Conservation (phyloP, 2,113 vertebrate genomes). For the Paramormyrops kingsleyae region DNA sequence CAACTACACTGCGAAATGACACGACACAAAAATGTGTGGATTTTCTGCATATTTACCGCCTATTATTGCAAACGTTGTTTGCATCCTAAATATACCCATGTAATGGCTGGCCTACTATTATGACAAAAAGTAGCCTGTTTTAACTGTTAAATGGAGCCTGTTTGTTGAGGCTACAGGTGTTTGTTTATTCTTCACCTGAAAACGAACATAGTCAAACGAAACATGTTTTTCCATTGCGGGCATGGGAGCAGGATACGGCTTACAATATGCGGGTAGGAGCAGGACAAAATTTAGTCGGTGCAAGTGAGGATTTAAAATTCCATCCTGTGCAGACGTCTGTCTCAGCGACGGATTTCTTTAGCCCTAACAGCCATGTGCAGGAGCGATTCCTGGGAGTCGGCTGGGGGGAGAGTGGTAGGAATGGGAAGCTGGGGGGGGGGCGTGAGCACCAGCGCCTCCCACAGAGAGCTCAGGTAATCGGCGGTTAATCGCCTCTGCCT, state of each 20-base stretch:
- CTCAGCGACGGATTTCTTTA: not conserved
- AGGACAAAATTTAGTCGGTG: not conserved
- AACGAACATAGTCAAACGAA: not conserved
- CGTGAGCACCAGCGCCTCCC: not conserved
- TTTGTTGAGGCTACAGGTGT: not conserved
- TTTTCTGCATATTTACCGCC: not conserved
- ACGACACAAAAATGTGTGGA: not conserved
- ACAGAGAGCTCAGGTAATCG: not conserved
- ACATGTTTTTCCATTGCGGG: not conserved
- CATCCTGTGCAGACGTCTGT: not conserved
- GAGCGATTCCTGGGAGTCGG: not conserved
- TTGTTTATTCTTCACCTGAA: not conserved
- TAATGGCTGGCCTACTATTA: not conserved
- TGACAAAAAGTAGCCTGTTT: not conserved
- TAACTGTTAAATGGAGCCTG: not conserved
- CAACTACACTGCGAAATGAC: not conserved
- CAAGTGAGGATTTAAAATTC: not conserved
- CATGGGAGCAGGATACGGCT: not conserved
- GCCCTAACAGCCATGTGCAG: not conserved
- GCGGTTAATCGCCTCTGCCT: not conserved
- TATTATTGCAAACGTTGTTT: not conserved
- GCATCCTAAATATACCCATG: not conserved
- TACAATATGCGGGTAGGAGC: not conserved
- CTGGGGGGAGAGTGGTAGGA: not conserved
- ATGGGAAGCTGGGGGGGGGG: not conserved